Conservation (phyloP, 2,113 vertebrate genomes). For the Aix galericulata region DNA sequence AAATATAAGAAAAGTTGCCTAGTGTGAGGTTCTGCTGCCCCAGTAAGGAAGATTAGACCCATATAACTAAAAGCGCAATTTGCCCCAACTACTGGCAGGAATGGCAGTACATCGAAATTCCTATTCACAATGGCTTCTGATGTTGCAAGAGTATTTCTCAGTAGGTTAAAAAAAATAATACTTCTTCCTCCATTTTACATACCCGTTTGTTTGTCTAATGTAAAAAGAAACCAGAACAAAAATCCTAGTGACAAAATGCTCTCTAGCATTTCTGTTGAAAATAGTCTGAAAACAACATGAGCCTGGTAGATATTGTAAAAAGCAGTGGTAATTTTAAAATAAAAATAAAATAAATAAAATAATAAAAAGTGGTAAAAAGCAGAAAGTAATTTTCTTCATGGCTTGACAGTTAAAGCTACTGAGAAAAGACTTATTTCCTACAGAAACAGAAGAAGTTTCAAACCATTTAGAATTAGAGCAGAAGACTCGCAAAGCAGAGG, state of each 20-base stretch:
- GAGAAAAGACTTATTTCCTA: not conserved
- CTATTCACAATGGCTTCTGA: not conserved
- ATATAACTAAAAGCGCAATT: not conserved
- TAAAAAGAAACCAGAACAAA: not conserved
- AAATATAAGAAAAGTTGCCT: not conserved
- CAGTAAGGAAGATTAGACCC: not conserved
- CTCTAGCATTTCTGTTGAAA: not conserved
- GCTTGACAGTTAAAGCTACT: not conserved
- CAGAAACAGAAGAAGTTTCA: not conserved
- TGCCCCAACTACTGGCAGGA: not conserved
- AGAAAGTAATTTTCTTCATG: not conserved
- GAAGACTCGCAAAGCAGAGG: not conserved
- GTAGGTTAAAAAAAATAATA: not conserved
- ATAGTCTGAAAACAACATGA: not conserved
- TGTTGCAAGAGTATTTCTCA: not conserved
- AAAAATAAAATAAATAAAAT: no score
- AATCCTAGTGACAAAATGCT: not conserved
- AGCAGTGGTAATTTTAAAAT: not conserved
- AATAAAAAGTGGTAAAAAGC: not conserved
- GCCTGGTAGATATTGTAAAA: not conserved
- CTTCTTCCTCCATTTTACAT: not conserved
- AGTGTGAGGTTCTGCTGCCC: not conserved
- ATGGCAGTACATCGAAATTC: not conserved
- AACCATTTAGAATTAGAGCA: not conserved
- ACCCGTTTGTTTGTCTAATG: not conserved